Evolutionary conservation across 2,797 vertebrate genomes (phyloP).

Genomic region (Ceryle rudis): DNA sequence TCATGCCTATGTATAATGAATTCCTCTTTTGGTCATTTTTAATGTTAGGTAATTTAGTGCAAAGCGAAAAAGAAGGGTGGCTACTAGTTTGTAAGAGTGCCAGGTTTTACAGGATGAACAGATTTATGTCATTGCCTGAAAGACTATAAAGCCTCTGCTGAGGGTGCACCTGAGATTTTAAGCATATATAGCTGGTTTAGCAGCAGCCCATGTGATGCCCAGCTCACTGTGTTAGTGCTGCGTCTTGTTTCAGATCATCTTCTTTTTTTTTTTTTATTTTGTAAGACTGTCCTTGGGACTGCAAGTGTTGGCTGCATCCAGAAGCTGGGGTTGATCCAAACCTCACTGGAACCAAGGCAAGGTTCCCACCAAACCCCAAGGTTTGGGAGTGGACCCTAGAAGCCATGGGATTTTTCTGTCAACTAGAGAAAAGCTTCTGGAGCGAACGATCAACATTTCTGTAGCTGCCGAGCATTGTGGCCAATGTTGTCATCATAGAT

Average conservation of each 20-base stretch:
- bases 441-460: background rate
- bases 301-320: background rate
- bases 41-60: background rate
- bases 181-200: background rate
- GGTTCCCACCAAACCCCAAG: background rate
- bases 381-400: background rate
- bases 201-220: background rate
- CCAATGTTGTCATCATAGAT: fast-evolving
- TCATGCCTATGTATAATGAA: background rate
- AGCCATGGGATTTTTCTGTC: fast-evolving
- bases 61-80: background rate
- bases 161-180: background rate
- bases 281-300: background rate
- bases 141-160: background rate
- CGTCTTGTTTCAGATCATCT: fast-evolving
- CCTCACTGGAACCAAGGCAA: background rate
- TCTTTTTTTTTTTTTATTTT: background rate
- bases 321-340: background rate
- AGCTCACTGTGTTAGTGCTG: fast-evolving
- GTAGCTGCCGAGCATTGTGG: background rate
- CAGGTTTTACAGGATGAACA: background rate
- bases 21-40: background rate
- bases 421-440: background rate
- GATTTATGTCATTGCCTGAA: background rate
- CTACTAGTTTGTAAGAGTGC: background rate